phyloP scores from a whole-genome alignment of 2,888 invertebrate species.

The Leucozona laternaria region DNA sequence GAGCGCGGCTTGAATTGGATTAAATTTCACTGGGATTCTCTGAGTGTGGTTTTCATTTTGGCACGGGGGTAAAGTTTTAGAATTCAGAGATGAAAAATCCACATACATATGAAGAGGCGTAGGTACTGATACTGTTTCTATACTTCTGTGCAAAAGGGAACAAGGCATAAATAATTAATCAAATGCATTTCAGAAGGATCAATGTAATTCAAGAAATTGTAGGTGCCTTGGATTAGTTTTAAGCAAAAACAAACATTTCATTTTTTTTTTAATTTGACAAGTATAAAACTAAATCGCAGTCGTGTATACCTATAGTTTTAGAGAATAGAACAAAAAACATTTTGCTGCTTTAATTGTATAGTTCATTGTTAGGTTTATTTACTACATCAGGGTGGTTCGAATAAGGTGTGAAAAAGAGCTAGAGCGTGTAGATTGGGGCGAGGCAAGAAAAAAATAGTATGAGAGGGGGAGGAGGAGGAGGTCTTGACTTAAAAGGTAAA shows the following conservation, averaged over 20 bases:
- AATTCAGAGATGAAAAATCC: conserved; percentile 55
- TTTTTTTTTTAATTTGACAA: conserved; percentile 16
- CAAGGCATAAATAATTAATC: conserved; percentile 56
- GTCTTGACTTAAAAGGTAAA: no score
- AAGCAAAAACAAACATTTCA: no score
- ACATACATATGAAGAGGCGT: conserved; percentile 48
- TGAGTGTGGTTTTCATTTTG: conserved; percentile 47
- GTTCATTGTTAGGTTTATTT: neutral
- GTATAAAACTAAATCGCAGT: neutral
- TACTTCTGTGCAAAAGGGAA: neutral
- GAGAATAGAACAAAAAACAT: neutral
- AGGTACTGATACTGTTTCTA: neutral
- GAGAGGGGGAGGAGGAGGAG: no score
- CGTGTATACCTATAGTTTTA: neutral
- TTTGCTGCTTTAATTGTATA: neutral
- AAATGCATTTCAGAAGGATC: conserved; percentile 47
- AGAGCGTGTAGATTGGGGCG: no score
- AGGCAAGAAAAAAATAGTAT: no score
- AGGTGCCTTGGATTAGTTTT: conserved; percentile 48
- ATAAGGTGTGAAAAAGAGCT: no score
- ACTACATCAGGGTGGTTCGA: no score
- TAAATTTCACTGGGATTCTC: conserved; percentile 56
- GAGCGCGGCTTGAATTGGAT: conserved; percentile 56
- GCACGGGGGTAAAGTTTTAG: conserved; percentile 13
- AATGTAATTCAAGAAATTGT: conserved; percentile 53